Conservation (phyloP, 2,888 invertebrate genomes). For the Noctuana brunneofusca region DNA sequence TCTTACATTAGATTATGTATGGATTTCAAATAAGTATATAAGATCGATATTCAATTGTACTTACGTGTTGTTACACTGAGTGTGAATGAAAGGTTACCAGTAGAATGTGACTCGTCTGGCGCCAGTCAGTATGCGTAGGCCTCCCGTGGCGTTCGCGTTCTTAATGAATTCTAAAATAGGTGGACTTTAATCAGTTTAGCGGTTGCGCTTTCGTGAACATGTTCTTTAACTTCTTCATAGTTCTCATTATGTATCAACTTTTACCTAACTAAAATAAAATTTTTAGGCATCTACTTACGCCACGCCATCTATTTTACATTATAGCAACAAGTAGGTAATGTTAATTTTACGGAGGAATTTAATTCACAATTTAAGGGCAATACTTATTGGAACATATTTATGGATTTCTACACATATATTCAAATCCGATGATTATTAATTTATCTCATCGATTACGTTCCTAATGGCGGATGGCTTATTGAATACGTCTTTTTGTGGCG, state of each 20-base stretch:
- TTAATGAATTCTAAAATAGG: constrained; percentile 23
- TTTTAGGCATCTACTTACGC: neutral
- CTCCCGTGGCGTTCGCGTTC: constrained; percentile 24
- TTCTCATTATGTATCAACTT: neutral
- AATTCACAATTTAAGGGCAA: neutral
- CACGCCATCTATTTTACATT: too few species aligned
- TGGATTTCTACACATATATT: constrained; percentile 48
- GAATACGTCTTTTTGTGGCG: constrained; percentile 82
- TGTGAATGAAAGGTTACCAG: constrained; percentile 30
- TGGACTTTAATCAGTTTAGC: constrained; percentile 15
- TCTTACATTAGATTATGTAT: neutral
- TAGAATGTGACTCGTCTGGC: constrained; percentile 30
- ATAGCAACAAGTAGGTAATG: too few species aligned
- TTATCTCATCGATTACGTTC: constrained; percentile 80
- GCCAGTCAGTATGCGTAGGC: constrained; percentile 29
- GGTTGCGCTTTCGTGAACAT: neutral
- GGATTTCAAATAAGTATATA: neutral
- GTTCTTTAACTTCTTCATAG: neutral
- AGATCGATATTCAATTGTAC: constrained; percentile 6
- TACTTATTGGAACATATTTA: neutral
- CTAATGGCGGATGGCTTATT: constrained; percentile 80
- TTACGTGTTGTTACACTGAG: neutral
- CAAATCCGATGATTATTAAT: constrained; percentile 76
- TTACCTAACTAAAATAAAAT: neutral
- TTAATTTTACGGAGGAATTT: too few species aligned